Evolutionary conservation across 1,140 invertebrate species (phyloP).

Genomic region (Zophobas atratus): DNA sequence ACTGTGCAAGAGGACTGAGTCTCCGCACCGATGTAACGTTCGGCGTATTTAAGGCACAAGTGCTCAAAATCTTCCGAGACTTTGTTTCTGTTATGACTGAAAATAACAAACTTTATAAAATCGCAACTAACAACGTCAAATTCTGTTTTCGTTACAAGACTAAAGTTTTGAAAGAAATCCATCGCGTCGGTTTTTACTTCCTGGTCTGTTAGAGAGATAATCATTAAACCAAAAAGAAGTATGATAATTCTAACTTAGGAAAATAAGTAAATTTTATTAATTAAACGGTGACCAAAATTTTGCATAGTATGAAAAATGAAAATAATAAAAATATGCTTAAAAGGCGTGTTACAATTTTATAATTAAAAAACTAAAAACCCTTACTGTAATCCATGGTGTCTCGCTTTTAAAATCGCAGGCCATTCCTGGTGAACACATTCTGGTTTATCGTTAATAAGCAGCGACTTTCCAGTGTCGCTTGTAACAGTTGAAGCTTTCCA

Average conservation of each 20-base stretch:
- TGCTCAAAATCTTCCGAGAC: conserved; percentile 76
- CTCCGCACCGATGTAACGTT: conserved; percentile 77
- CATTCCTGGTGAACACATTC: conserved; percentile 65
- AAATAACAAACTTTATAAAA: conserved; percentile 56
- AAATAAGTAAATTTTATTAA: too few species aligned
- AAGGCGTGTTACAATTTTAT: too few species aligned
- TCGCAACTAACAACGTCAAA: conserved; percentile 6
- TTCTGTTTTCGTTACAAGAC: too few species aligned
- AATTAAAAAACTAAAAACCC: conserved; percentile 61
- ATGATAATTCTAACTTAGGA: too few species aligned
- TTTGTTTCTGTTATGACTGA: conserved; percentile 77
- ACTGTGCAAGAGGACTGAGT: conserved; percentile 78
- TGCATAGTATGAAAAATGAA: too few species aligned
- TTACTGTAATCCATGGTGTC: conserved; percentile 78
- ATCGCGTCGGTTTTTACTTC: too few species aligned
- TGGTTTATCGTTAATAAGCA: conserved; percentile 53
- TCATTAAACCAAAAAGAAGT: too few species aligned
- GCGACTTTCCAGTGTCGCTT: conserved; percentile 32
- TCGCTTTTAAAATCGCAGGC: conserved; percentile 72
- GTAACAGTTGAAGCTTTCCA: conserved; percentile 45
- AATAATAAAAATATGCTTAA: too few species aligned
- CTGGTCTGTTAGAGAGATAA: too few species aligned
- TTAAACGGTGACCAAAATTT: too few species aligned
- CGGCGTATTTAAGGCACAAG: conserved; percentile 72
- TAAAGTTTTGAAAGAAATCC: too few species aligned